These are phyloP conservation scores for Drosophila busckii DNA, from an alignment of 1,140 invertebrate species.

Conservation along the genomic window DNA sequence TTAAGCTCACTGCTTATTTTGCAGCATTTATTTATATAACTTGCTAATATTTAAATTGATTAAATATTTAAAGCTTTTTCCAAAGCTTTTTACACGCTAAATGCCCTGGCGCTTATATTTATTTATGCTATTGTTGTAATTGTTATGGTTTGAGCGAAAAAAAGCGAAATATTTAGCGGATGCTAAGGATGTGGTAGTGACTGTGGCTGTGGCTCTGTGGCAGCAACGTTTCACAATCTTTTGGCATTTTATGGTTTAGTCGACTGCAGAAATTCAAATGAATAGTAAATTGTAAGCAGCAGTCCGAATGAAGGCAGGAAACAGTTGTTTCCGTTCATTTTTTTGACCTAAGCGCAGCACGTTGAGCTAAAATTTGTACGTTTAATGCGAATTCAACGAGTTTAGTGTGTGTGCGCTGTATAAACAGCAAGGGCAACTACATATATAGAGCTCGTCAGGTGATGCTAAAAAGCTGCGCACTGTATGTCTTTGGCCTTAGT, in stretches of 20 bases:
- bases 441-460: conserved; percentile 14
- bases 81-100: too few species aligned
- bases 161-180: conserved; percentile 23
- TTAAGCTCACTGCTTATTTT: too few species aligned
- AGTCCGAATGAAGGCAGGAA: conserved; percentile 23
- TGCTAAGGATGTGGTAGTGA: conserved; percentile 46
- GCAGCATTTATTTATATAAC: too few species aligned
- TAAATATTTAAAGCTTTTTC: too few species aligned
- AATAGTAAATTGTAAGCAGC: conserved; percentile 57
- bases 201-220: conserved; percentile 4
- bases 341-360: conserved; percentile 27
- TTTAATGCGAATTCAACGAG: conserved; percentile 70
- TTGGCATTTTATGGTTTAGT: conserved; percentile 63
- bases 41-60: too few species aligned
- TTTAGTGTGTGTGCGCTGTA: conserved; percentile 18
- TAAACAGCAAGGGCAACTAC: conserved; percentile 10
- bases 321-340: conserved; percentile 63
- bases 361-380: conserved; percentile 58
- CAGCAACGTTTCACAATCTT: conserved; percentile 52
- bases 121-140: conserved; percentile 27
- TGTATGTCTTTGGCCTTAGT: conserved; percentile 5
- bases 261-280: conserved; percentile 65
- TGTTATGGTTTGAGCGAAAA: conserved; percentile 12
- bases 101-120: too few species aligned
- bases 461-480: conserved; percentile 30